phyloP scores from a whole-genome alignment of 2,113 vertebrate species.

The Pachyramphus minor region DNA sequence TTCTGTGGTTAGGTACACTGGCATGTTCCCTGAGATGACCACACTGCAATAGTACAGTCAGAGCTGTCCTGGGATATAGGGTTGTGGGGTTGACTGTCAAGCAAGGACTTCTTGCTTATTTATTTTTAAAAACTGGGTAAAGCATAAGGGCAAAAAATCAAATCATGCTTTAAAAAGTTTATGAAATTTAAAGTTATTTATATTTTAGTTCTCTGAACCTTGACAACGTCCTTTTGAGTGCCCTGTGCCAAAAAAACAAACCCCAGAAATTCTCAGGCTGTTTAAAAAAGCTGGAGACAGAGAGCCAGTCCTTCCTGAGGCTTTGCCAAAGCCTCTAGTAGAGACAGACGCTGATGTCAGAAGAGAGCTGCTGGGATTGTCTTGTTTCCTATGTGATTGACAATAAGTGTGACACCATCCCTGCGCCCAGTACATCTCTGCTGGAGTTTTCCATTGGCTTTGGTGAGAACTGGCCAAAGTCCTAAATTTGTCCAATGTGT shows the following conservation, averaged over 20 bases:
- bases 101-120: neutral
- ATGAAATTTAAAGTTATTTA: neutral
- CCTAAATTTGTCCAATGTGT: constrained; percentile 41
- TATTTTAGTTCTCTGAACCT: neutral
- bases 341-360: constrained; percentile 57
- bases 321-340: constrained; percentile 53
- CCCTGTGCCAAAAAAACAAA: neutral
- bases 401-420: constrained; percentile 12
- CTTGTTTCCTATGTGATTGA: constrained; percentile 47
- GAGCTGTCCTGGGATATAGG: neutral
- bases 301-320: neutral
- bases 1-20: constrained; percentile 9
- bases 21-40: neutral
- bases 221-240: neutral
- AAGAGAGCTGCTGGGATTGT: constrained; percentile 47
- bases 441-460: constrained; percentile 56
- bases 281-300: neutral
- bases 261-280: neutral
- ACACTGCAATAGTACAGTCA: neutral
- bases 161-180: neutral
- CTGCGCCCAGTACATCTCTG: constrained; percentile 7
- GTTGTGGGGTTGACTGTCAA: neutral
- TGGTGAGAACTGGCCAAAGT: constrained; percentile 29
- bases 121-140: neutral
- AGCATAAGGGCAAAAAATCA: neutral